Evolutionary conservation across 1,140 invertebrate genomes (phyloP), one percentile per base, ranked within the genome.

Genomic region (Hetaerina americana): DNA sequence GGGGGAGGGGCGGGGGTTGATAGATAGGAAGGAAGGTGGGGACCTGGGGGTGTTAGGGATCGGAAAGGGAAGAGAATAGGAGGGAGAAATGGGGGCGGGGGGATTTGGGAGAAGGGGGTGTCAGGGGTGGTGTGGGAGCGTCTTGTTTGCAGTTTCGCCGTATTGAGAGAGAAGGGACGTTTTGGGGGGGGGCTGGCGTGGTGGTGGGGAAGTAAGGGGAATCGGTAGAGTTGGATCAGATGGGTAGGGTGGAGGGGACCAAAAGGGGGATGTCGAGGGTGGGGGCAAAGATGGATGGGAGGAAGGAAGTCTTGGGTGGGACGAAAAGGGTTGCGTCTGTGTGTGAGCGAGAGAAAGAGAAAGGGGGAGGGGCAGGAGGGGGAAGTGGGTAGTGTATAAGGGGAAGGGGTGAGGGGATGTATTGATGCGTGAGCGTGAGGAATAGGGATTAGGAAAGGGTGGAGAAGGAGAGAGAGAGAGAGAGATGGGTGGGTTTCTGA

Each of bases 31-130:
- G n/a, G n/a, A n/a, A n/a, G n/a, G n/a, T n/a, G n/a, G n/a, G n/a
- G n/a, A n/a, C n/a, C n/a, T n/a, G n/a, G n/a, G n/a, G n/a, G n/a
- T n/a, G n/a, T n/a, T n/a, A n/a, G n/a, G n/a, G n/a, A n/a, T n/a
- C n/a, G n/a, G n/a, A n/a, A n/a, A 82, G 82, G 82, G 81, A 82
- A 82, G 81, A 80, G 77, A 78, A 77, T 77, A 79, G 78, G 80
- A 79, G 79, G 78, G 79, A 76, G 72, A 74, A 74, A 76, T 76
- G 78, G 79, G 80, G 78, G 79, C 76, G 79, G 77, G 72, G 78
- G 78, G 78, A 77, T 79, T 78, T 78, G 79, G 80, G 80, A 18
- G 40, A 1, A 57, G 40, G 22, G 22, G 15, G 22, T 57, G 22
- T 57, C 15, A 57, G 40, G 40, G 40, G 40, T 57, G 22, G 40